phyloP scores from a whole-genome alignment of 2,113 vertebrate genomes.

The Pygoscelis adeliae region DNA sequence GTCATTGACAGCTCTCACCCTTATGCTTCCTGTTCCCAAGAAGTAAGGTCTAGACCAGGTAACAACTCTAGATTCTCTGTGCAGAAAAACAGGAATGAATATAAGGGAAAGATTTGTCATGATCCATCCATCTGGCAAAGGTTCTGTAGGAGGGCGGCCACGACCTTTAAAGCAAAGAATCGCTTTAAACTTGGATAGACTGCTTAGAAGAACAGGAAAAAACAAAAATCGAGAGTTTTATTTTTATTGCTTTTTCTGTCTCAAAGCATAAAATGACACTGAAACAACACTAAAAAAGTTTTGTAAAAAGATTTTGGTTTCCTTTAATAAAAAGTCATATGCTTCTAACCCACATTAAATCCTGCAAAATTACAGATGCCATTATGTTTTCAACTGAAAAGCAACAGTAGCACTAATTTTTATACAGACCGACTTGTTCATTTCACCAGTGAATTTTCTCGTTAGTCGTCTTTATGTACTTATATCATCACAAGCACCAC shows the following conservation, averaged over 20 bases:
- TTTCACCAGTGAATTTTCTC: background rate
- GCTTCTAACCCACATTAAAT: background rate
- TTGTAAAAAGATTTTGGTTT: background rate
- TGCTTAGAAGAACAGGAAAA: background rate
- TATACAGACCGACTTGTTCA: background rate
- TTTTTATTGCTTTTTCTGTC: background rate
- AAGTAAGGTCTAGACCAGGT: constrained; percentile 99
- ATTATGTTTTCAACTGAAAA: background rate
- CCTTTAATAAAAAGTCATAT: background rate
- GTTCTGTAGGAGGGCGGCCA: constrained; percentile 95
- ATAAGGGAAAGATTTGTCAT: no score
- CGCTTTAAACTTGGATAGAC: background rate
- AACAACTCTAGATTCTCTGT: constrained; percentile 96
- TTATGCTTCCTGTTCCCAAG: constrained; percentile 97
- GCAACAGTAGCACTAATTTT: background rate
- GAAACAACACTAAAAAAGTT: background rate
- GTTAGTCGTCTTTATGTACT: background rate
- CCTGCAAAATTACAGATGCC: background rate
- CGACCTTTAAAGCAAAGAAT: constrained; percentile 81
- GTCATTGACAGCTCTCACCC: constrained; percentile 78
- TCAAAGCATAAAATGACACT: background rate
- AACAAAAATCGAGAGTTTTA: background rate
- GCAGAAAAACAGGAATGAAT: no score
- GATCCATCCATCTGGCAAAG: constrained; percentile 98
- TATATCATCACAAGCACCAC: background rate